These are phyloP conservation scores for Polypedilum pembai DNA, from an alignment of 1,140 invertebrate species.

Conservation along the genomic window DNA sequence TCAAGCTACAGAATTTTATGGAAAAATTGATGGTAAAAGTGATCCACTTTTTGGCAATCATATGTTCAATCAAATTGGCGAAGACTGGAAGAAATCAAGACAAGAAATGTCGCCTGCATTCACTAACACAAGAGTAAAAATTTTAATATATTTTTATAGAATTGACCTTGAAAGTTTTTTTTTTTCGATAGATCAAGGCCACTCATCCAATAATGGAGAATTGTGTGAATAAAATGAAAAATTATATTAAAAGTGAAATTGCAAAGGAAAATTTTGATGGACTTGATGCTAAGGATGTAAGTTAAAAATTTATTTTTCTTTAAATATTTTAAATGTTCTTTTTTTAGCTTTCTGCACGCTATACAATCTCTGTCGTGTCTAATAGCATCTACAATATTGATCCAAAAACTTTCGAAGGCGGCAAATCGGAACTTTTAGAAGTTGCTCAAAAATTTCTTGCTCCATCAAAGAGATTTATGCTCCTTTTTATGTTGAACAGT, in stretches of 20 bases:
- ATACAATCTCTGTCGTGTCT: neutral
- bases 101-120: neutral
- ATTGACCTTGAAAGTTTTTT: neutral
- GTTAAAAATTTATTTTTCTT: neutral
- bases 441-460: neutral
- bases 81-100: neutral
- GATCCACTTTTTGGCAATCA: neutral
- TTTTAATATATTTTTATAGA: neutral
- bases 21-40: neutral
- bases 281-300: conserved; percentile 19
- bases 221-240: neutral
- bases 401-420: conserved; percentile 14
- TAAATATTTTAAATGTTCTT: neutral
- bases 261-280: neutral
- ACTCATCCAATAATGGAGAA: neutral
- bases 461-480: neutral
- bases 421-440: conserved; percentile 3
- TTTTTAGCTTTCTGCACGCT: neutral
- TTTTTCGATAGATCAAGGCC: conserved; percentile 2
- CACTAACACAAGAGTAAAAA: neutral
- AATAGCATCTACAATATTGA: conserved; percentile 15
- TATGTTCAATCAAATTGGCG: neutral
- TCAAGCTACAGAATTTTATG: conserved; percentile 31
- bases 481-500: neutral
- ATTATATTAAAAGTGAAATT: neutral